phyloP scores from a whole-genome alignment of 2,113 vertebrate species.

The Axis porcinus region DNA sequence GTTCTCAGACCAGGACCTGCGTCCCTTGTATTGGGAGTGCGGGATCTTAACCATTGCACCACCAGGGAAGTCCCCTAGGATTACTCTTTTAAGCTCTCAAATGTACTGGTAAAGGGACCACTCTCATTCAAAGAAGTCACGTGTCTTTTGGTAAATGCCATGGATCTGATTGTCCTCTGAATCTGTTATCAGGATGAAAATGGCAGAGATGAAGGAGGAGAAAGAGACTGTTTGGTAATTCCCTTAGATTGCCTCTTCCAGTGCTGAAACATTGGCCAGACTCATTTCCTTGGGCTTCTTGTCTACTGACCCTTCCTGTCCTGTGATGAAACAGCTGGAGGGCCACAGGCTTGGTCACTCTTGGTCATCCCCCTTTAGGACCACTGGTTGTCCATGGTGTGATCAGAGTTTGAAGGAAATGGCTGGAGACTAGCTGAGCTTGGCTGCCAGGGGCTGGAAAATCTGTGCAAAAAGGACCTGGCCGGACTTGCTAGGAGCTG shows the following conservation, averaged over 20 bases:
- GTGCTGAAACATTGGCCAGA: fast-evolving
- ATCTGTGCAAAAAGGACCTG: not conserved
- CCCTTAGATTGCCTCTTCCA: too few species aligned
- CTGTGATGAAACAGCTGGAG: not conserved
- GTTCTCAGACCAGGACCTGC: not conserved
- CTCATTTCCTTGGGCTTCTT: not conserved
- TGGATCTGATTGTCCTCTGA: not conserved
- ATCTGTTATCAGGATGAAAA: not conserved
- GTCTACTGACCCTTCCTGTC: not conserved
- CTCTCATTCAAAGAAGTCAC: not conserved
- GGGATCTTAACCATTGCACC: not conserved
- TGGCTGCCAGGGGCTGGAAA: not conserved
- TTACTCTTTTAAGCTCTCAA: not conserved
- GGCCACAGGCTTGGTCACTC: too few species aligned
- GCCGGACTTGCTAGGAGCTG: too few species aligned
- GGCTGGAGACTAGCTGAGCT: not conserved
- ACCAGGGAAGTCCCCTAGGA: not conserved
- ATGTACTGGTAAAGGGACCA: not conserved
- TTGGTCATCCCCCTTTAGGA: not conserved
- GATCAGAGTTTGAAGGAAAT: not conserved
- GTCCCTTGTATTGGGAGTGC: not conserved
- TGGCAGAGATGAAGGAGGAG: not conserved
- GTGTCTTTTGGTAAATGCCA: not conserved
- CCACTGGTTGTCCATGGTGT: not conserved
- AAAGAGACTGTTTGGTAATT: not conserved